These are phyloP conservation scores for Amphiura filiformis DNA, from an alignment of 35 echinoderm and acorn worm genomes.

Conservation along the genomic window DNA sequence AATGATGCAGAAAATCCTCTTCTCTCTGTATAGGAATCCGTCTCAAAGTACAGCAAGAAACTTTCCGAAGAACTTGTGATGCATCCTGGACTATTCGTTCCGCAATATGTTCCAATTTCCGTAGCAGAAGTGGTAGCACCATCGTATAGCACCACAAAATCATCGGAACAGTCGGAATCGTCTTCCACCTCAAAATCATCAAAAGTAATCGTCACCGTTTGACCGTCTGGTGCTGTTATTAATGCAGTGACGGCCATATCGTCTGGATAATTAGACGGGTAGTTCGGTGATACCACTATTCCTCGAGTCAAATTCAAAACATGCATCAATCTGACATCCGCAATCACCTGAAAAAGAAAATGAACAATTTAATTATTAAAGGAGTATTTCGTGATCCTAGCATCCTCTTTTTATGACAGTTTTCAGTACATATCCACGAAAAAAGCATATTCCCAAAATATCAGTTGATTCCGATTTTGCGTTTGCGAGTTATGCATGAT, in stretches of 20 bases:
- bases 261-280: background rate
- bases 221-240: background rate
- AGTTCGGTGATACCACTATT: background rate
- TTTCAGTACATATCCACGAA: no score
- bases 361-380: no score
- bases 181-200: background rate
- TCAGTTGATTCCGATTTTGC: no score
- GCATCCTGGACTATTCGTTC: background rate
- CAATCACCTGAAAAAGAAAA: background rate
- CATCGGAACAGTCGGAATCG: background rate
- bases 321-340: background rate
- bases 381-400: no score
- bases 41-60: background rate
- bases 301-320: background rate
- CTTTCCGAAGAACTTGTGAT: background rate
- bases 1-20: background rate
- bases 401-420: no score
- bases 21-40: background rate
- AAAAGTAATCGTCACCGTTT: background rate
- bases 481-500: no score
- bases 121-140: background rate
- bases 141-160: background rate
- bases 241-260: background rate
- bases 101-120: background rate
- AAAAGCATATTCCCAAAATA: no score